Evolutionary conservation across 2,797 vertebrate genomes (phyloP).

Genomic region (Alfaro cultratus): DNA sequence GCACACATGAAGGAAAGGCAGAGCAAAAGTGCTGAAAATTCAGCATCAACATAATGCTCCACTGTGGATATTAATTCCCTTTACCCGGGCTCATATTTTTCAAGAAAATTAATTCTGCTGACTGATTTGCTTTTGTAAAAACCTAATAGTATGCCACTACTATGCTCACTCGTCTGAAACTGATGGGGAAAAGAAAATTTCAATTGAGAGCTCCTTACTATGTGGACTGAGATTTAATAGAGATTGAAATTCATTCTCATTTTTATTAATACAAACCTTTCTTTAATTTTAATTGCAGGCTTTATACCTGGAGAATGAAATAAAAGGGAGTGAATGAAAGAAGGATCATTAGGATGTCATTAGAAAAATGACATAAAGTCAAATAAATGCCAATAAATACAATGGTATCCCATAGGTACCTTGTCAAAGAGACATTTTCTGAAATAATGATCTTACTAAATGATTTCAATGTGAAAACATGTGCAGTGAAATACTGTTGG

Average conservation of each 20-base stretch:
- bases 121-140: constrained; percentile 85
- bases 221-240: constrained; percentile 69
- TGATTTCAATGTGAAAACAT: constrained; percentile 35
- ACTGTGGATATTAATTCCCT: constrained; percentile 74
- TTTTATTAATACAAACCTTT: constrained; percentile 60
- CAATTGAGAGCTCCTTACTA: constrained; percentile 68
- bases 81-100: constrained; percentile 75
- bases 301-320: constrained; percentile 24
- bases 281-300: constrained; percentile 50
- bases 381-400: constrained; percentile 9
- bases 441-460: constrained; percentile 34
- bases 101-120: constrained; percentile 80
- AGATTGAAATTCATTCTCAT: constrained; percentile 69
- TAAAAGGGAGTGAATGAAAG: constrained; percentile 26
- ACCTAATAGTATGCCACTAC: constrained; percentile 80
- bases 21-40: constrained; percentile 68
- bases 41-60: constrained; percentile 46
- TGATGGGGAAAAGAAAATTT: constrained; percentile 76
- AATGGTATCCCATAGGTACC: constrained; percentile 17
- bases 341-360: constrained; percentile 22
- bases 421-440: constrained; percentile 28
- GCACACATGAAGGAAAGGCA: constrained; percentile 36
- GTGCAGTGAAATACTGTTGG: constrained; percentile 40
- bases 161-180: constrained; percentile 78
- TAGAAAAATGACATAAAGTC: not conserved